Conservation (phyloP, 92 coral and sea anemone genomes). For the Virgularia gustaviana region DNA sequence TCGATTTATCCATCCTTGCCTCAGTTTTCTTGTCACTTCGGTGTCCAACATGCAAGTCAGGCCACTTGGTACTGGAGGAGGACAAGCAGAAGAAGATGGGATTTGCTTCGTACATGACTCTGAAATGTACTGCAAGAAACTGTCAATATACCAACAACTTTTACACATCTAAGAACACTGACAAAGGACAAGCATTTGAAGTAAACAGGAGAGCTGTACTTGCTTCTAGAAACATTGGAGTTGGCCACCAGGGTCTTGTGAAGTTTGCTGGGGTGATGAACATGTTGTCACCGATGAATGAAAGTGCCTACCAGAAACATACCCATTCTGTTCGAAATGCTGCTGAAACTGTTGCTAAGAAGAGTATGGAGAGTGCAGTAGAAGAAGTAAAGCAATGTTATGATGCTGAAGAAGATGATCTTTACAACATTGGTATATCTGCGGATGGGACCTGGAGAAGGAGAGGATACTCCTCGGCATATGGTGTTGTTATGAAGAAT, state of each 20-base stretch:
- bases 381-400: conserved; percentile 9
- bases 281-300: conserved; percentile 55
- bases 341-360: conserved; percentile 24
- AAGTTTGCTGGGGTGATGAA: conserved; percentile 51
- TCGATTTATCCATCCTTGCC: conserved; percentile 33
- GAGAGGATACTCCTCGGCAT: conserved; percentile 47
- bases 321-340: conserved; percentile 27
- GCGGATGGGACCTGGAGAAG: conserved; percentile 55
- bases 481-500: conserved; percentile 37
- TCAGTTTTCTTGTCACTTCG: conserved; percentile 20
- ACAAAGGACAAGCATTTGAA: background rate
- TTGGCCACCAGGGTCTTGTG: conserved; percentile 56
- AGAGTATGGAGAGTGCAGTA: conserved; percentile 35
- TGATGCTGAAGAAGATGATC: conserved; percentile 16
- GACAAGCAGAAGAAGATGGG: conserved; percentile 39
- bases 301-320: conserved; percentile 42
- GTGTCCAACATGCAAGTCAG: conserved; percentile 47
- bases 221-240: conserved; percentile 49
- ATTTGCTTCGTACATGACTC: conserved; percentile 40
- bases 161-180: conserved; percentile 39
- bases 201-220: conserved; percentile 44
- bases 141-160: conserved; percentile 37
- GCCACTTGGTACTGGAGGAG: conserved; percentile 42
- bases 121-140: conserved; percentile 23
- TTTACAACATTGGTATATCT: conserved; percentile 41